Conservation (phyloP, 2,888 invertebrate genomes). For the Linnaemya tessellans region DNA sequence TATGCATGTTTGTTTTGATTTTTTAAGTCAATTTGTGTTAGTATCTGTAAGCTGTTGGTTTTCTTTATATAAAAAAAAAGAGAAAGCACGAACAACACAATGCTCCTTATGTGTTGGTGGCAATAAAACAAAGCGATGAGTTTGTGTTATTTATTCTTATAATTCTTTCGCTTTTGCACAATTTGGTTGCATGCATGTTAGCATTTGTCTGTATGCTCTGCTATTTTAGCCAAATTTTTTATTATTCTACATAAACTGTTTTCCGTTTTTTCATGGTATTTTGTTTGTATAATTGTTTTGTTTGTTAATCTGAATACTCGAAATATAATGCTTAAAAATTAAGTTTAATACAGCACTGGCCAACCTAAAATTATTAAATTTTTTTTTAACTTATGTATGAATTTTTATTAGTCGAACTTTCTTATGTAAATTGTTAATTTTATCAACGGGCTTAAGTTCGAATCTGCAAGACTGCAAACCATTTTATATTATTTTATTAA, state of each 20-base stretch:
- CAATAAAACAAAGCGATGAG: slow-evolving; percentile 31
- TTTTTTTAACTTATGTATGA: too few species aligned
- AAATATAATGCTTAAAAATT: not conserved
- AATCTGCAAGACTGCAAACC: too few species aligned
- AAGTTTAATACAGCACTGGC: not conserved
- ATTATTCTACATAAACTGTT: slow-evolving; percentile 10
- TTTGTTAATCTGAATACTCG: slow-evolving; percentile 19
- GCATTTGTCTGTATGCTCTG: not conserved
- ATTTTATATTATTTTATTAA: too few species aligned
- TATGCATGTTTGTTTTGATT: slow-evolving; percentile 11
- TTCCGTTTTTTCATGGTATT: not conserved
- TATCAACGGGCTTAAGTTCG: too few species aligned
- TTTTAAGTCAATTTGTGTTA: not conserved
- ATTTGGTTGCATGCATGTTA: not conserved
- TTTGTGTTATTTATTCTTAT: not conserved
- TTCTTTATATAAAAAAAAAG: not conserved
- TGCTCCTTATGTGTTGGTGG: slow-evolving; percentile 20
- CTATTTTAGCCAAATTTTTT: slow-evolving; percentile 24
- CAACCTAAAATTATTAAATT: too few species aligned
- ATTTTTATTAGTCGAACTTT: too few species aligned
- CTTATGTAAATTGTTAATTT: too few species aligned
- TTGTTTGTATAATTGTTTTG: slow-evolving; percentile 21
- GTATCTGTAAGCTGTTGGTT: not conserved
- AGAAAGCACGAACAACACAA: slow-evolving; percentile 8
- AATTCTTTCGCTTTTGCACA: not conserved